phyloP scores from a whole-genome alignment of 1,140 invertebrate species.

The Scaptodrosophila lebanonensis region DNA sequence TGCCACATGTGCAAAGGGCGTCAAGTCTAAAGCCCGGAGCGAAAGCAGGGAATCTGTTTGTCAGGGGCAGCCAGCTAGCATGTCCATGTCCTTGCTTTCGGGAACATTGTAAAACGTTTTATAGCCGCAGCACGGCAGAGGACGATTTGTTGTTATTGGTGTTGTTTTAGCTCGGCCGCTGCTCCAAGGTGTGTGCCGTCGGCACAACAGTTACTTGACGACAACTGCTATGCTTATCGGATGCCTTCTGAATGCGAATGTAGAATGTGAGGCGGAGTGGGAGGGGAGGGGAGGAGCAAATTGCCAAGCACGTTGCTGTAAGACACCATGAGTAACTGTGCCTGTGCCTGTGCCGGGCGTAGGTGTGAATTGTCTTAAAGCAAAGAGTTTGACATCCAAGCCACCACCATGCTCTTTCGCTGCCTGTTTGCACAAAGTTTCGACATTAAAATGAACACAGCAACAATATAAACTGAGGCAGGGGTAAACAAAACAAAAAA shows the following conservation, averaged over 20 bases:
- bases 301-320: neutral
- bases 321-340: neutral
- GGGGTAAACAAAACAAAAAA: too few relatives aligned
- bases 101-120: constrained; percentile 2
- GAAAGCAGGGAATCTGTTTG: neutral
- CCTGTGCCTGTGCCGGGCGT: too few relatives aligned
- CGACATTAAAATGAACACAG: too few relatives aligned
- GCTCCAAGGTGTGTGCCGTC: neutral
- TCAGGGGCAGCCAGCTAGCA: neutral
- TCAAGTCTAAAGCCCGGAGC: too few relatives aligned
- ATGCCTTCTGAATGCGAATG: neutral
- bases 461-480: too few relatives aligned
- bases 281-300: too few relatives aligned
- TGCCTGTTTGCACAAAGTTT: too few relatives aligned
- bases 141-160: neutral
- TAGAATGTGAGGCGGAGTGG: too few relatives aligned
- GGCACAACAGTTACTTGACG: constrained; percentile 1
- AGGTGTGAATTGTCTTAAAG: too few relatives aligned
- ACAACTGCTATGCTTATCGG: constrained; percentile 2
- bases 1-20: neutral
- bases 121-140: neutral
- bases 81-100: neutral
- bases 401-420: too few relatives aligned
- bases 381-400: too few relatives aligned
- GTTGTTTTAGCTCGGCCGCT: neutral